Evolutionary conservation across 2,888 invertebrate genomes (phyloP).

Genomic region (Acanthacorydalis orientalis): DNA sequence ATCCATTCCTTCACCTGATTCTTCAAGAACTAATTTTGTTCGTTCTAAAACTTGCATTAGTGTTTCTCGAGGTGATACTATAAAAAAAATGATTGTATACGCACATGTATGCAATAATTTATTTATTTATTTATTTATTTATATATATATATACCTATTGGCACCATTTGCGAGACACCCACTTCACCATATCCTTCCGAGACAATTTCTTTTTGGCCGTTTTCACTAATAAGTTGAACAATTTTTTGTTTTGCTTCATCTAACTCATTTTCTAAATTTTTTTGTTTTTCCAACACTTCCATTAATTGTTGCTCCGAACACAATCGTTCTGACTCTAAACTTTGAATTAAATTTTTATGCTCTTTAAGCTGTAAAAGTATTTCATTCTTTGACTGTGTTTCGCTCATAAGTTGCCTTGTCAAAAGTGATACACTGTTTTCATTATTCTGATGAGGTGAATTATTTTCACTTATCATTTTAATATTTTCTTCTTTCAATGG

Average conservation of each 20-base stretch:
- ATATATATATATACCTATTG: constrained; percentile 1
- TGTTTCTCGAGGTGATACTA: constrained; percentile 5
- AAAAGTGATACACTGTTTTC: constrained; percentile 14
- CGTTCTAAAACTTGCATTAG: constrained; percentile 20
- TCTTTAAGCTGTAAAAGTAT: constrained; percentile 37
- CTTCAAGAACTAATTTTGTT: constrained; percentile 27
- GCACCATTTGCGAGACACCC: not conserved
- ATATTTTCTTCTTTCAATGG: too few relatives aligned
- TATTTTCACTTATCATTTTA: too few relatives aligned
- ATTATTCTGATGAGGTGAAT: not conserved
- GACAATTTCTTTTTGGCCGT: constrained; percentile 31
- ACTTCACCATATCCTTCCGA: constrained; percentile 34
- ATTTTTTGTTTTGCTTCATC: constrained; percentile 26
- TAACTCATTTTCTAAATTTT: constrained; percentile 33
- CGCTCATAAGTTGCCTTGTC: constrained; percentile 14
- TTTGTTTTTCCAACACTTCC: constrained; percentile 38
- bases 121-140: not conserved
- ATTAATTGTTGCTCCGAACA: constrained; percentile 42
- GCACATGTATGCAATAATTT: not conserved
- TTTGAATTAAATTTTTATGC: constrained; percentile 30
- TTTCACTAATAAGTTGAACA: constrained; percentile 23
- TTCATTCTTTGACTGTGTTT: constrained; percentile 22
- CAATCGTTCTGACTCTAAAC: constrained; percentile 26
- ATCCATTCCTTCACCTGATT: constrained; percentile 24
- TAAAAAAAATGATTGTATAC: not conserved